A percentile compares a stretch with the other conserved stretches of the same genome.
Conservation (phyloP, 2,113 vertebrate genomes). For the Todiramphus saurophagus region DNA sequence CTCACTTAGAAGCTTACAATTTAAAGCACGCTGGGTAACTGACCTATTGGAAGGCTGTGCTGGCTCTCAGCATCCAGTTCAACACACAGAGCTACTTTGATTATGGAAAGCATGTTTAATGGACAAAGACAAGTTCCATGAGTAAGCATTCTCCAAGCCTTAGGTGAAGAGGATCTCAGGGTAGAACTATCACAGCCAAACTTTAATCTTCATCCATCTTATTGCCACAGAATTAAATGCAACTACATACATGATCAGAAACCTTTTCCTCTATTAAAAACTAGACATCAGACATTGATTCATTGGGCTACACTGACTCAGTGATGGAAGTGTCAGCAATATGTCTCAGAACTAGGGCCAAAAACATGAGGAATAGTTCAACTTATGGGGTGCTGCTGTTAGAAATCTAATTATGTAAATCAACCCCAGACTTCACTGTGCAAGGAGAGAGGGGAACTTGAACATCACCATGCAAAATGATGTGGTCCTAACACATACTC, state of each 20-base stretch:
- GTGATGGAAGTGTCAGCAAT: conserved; percentile 15
- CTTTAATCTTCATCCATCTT: neutral
- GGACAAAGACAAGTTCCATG: neutral
- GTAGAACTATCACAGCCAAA: neutral
- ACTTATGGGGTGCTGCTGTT: neutral
- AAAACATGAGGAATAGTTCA: neutral
- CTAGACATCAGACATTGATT: neutral
- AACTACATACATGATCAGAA: neutral
- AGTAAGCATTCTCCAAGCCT: neutral
- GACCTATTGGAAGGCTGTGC: neutral
- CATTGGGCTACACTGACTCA: neutral
- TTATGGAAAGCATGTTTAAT: neutral
- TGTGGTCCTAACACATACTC: neutral
- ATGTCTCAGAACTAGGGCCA: neutral
- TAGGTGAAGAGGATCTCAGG: neutral
- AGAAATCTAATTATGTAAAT: conserved; percentile 41
- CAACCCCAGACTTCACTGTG: conserved; percentile 6
- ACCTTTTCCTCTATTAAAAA: conserved; percentile 5
- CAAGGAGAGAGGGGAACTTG: neutral
- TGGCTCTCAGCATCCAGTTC: neutral
- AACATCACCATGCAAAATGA: neutral
- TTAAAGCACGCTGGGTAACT: neutral
- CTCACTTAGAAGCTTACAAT: neutral
- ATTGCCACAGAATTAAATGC: neutral
- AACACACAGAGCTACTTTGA: neutral